These are phyloP conservation scores for Akabosia matsudoensis DNA, from an alignment of 1,140 invertebrate species.

Conservation along the genomic window DNA sequence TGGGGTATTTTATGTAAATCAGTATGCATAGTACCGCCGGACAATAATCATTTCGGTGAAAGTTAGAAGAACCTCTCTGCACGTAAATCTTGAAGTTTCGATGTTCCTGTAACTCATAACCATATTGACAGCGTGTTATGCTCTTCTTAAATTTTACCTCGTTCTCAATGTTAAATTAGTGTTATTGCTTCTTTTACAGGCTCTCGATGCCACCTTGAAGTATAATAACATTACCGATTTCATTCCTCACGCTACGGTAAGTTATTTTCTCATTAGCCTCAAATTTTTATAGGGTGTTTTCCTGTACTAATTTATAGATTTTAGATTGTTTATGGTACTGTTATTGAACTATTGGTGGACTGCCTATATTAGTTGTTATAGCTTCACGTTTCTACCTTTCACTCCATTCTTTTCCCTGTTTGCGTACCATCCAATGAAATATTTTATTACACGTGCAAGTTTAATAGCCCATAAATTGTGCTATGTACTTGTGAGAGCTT, in stretches of 20 bases:
- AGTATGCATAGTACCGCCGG: too few relatives aligned
- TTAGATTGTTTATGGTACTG: neutral
- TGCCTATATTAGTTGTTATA: neutral
- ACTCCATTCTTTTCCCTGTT: neutral
- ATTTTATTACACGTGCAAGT: neutral
- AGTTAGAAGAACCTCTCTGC: too few relatives aligned
- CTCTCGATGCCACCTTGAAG: conserved; percentile 48
- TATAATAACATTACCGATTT: conserved; percentile 51
- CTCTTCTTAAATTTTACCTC: too few relatives aligned
- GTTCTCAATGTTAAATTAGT: too few relatives aligned
- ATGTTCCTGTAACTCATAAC: too few relatives aligned
- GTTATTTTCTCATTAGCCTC: neutral
- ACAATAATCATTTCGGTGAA: too few relatives aligned
- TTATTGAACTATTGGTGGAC: neutral
- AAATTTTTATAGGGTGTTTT: too few relatives aligned
- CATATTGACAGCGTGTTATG: too few relatives aligned
- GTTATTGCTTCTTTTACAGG: too few relatives aligned
- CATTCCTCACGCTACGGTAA: conserved; percentile 49
- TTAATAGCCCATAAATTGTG: neutral
- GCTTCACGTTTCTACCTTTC: neutral
- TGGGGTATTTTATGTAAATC: too few relatives aligned
- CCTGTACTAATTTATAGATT: neutral
- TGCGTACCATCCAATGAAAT: neutral
- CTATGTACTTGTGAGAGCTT: neutral
- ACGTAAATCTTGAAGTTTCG: too few relatives aligned